These are phyloP conservation scores for Scaptomyza hsui DNA, from an alignment of 1,140 invertebrate species.

Conservation along the genomic window DNA sequence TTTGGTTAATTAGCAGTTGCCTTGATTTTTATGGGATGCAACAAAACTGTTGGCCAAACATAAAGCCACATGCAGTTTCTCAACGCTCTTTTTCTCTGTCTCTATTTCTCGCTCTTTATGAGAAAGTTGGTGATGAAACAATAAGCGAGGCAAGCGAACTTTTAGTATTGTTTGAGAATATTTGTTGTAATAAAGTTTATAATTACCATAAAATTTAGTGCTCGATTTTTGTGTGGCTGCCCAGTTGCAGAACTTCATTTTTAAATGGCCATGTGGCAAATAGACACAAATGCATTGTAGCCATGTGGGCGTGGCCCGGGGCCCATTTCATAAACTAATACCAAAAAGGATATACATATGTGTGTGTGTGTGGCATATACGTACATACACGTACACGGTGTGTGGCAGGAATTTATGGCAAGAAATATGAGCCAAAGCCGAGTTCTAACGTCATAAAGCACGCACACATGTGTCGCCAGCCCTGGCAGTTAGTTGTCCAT, in stretches of 20 bases:
- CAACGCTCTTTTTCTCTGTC: background rate
- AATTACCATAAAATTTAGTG: constrained; percentile 76
- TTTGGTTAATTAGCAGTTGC: constrained; percentile 75
- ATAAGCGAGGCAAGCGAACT: constrained; percentile 18
- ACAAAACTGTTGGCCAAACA: constrained; percentile 31
- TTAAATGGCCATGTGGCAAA: constrained; percentile 41
- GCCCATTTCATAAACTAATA: constrained; percentile 62
- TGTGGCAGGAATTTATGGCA: constrained; percentile 71
- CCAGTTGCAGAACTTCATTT: constrained; percentile 36
- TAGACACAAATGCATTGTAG: constrained; percentile 4
- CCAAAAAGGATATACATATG: constrained; percentile 27
- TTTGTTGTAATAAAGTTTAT: constrained; percentile 77
- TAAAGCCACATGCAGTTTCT: constrained; percentile 53
- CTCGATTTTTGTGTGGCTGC: constrained; percentile 50
- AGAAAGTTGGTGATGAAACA: constrained; percentile 33
- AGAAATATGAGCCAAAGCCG: constrained; percentile 69
- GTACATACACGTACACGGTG: background rate
- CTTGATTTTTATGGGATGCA: constrained; percentile 28
- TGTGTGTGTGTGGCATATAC: background rate
- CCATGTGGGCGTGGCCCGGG: constrained; percentile 25
- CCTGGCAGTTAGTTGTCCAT: constrained; percentile 21
- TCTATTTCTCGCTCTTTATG: background rate
- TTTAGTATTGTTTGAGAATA: constrained; percentile 36
- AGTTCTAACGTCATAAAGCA: constrained; percentile 63
- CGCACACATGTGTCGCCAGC: constrained; percentile 49